Conservation (phyloP, 1,140 invertebrate species). For the Eumaeus atala region DNA sequence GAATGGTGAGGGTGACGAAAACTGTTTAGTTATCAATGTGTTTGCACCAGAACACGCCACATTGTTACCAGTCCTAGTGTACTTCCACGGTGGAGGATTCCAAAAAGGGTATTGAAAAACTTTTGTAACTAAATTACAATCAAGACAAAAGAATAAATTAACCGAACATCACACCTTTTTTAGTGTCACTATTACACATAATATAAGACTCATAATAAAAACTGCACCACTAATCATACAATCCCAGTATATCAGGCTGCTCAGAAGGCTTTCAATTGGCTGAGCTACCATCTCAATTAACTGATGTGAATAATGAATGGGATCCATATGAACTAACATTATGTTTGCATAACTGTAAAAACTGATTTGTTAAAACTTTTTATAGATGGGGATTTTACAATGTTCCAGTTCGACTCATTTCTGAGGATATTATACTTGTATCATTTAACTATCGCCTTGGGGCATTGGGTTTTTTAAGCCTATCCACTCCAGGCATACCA, state of each 20-base stretch:
- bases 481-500: conserved; percentile 74
- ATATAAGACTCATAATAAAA: too few relatives aligned
- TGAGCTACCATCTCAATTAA: too few relatives aligned
- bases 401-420: conserved; percentile 33
- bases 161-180: not conserved
- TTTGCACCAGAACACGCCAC: conserved; percentile 36
- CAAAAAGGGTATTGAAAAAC: conserved; percentile 35
- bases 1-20: conserved; percentile 36
- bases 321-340: too few relatives aligned
- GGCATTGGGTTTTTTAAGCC: conserved; percentile 78
- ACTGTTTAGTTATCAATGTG: conserved; percentile 55
- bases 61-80: conserved; percentile 38
- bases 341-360: not conserved
- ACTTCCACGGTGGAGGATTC: conserved; percentile 50
- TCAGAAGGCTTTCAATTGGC: too few relatives aligned
- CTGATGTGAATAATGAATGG: too few relatives aligned
- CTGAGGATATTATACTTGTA: conserved; percentile 38
- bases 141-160: not conserved
- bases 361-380: not conserved
- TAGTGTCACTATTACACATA: too few relatives aligned
- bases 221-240: too few relatives aligned
- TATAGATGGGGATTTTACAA: conserved; percentile 45
- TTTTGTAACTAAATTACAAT: not conserved
- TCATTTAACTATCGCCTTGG: conserved; percentile 74
- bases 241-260: too few relatives aligned